Evolutionary conservation across 2,888 invertebrate species (phyloP).

Genomic region (Ptychoptera albimana): DNA sequence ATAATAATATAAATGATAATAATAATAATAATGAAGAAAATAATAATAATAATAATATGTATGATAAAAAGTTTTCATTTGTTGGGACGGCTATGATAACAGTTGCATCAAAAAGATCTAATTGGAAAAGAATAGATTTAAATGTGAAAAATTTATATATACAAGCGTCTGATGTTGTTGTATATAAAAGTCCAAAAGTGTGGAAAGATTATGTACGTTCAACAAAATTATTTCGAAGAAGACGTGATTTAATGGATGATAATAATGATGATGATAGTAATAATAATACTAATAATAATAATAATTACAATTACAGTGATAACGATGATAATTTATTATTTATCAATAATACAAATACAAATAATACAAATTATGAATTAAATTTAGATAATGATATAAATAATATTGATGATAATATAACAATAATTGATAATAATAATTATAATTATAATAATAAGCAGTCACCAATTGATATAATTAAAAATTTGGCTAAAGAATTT

Average conservation of each 20-base stretch:
- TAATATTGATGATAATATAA: background rate
- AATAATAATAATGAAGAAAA: background rate
- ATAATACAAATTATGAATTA: background rate
- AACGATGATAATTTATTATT: background rate
- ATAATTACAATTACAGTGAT: background rate
- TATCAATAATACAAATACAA: background rate
- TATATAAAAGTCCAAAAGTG: slow-evolving; percentile 5
- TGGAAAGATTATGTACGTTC: background rate
- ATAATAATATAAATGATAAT: background rate
- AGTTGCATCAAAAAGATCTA: slow-evolving; percentile 4
- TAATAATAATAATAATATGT: background rate
- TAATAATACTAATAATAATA: background rate
- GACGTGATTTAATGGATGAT: slow-evolving; percentile 1
- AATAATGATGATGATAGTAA: slow-evolving; percentile 5
- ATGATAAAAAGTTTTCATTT: slow-evolving; percentile 4
- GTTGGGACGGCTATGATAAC: slow-evolving; percentile 4
- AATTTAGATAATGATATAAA: background rate
- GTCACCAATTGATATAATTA: background rate
- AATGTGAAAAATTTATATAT: slow-evolving; percentile 6
- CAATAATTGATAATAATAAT: background rate
- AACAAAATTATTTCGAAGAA: background rate
- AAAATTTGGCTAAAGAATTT: background rate
- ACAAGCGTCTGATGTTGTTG: slow-evolving; percentile 1
- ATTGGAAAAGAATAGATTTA: slow-evolving; percentile 5
- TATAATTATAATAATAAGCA: background rate